phyloP scores from a whole-genome alignment of 2,797 vertebrate species.

The Valencia hispanica region DNA sequence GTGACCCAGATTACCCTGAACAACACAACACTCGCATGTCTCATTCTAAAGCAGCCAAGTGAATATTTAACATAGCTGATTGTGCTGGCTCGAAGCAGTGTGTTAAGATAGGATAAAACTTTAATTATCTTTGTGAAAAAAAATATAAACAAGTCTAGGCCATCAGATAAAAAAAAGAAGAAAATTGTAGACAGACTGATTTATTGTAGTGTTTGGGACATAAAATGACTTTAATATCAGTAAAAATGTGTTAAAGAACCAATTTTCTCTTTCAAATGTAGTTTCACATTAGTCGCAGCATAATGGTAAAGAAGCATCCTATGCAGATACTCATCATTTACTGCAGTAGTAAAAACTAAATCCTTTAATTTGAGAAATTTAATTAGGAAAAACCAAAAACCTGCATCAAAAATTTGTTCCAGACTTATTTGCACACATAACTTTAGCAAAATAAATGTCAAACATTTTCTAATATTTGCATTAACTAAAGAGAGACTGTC shows the following conservation, averaged over 20 bases:
- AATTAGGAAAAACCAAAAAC: background rate
- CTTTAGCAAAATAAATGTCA: background rate
- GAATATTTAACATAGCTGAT: conserved; percentile 58
- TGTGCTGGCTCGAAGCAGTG: conserved; percentile 30
- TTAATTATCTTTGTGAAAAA: conserved; percentile 46
- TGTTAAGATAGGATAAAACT: conserved; percentile 56
- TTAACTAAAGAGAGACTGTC: background rate
- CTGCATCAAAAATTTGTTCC: background rate
- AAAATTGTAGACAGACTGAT: conserved; percentile 5
- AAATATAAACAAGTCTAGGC: conserved; percentile 21
- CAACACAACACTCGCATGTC: conserved; percentile 21
- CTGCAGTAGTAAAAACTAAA: background rate
- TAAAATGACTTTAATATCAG: background rate
- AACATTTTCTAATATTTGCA: background rate
- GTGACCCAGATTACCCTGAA: conserved; percentile 37
- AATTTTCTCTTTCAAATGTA: background rate
- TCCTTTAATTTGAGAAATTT: background rate
- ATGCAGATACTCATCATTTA: background rate
- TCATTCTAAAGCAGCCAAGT: conserved; percentile 34
- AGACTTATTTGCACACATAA: background rate
- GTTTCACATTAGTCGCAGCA: background rate
- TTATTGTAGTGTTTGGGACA: background rate
- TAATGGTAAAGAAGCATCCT: background rate
- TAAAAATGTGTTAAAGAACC: background rate
- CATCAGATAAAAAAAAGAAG: background rate